phyloP scores from a whole-genome alignment of 2,797 vertebrate species.

The Gambusia yucatana region DNA sequence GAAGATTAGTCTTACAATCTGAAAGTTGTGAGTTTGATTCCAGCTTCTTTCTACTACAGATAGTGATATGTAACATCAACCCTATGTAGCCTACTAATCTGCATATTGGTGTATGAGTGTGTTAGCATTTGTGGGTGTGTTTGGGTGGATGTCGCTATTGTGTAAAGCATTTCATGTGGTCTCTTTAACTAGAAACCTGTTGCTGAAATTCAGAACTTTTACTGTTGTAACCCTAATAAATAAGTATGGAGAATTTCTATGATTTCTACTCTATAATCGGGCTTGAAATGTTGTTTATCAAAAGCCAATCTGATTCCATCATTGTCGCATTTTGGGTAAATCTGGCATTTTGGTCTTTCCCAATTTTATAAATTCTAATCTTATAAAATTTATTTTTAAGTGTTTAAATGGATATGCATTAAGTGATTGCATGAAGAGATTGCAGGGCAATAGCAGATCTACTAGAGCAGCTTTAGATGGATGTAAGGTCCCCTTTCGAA shows the following conservation, averaged over 20 bases:
- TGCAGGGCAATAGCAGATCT: too few species aligned
- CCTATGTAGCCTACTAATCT: neutral
- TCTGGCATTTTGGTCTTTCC: too few species aligned
- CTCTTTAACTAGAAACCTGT: neutral
- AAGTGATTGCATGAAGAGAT: too few species aligned
- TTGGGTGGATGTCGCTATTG: neutral
- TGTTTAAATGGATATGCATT: too few species aligned
- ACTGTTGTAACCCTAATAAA: neutral
- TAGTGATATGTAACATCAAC: too few species aligned
- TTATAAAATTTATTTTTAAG: too few species aligned
- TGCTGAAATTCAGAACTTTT: neutral
- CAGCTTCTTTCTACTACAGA: neutral
- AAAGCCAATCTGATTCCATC: too few species aligned
- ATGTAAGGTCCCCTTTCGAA: too few species aligned
- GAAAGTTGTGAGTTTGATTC: neutral
- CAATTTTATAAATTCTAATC: too few species aligned
- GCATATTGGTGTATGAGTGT: neutral
- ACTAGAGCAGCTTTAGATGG: too few species aligned
- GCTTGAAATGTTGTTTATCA: too few species aligned
- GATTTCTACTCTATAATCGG: neutral
- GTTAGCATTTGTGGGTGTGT: neutral
- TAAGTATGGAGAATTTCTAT: neutral
- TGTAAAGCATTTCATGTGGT: neutral
- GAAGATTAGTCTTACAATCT: neutral
- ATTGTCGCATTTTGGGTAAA: too few species aligned